These are phyloP conservation scores for Etheostoma nigrum DNA, from an alignment of 2,797 vertebrate genomes.

Conservation along the genomic window DNA sequence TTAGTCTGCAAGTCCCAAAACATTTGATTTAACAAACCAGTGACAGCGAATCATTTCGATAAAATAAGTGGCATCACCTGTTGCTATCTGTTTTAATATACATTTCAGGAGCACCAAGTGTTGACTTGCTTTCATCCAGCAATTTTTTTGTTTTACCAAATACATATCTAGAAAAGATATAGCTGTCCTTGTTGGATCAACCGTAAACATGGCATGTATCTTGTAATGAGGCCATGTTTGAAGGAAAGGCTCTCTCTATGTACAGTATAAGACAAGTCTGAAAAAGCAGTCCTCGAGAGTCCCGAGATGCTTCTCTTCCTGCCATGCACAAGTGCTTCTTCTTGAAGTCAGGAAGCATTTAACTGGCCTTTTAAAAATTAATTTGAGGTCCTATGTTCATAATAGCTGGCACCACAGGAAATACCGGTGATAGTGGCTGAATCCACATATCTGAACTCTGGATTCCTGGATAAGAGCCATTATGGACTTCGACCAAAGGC, in stretches of 20 bases:
- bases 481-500: slow-evolving; percentile 19
- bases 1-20: slow-evolving; percentile 10
- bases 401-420: slow-evolving; percentile 12
- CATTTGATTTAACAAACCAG: slow-evolving; percentile 11
- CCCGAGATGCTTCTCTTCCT: not conserved
- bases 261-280: not conserved
- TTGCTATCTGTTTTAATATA: slow-evolving; percentile 18
- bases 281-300: not conserved
- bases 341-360: slow-evolving; percentile 15
- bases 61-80: not conserved
- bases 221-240: slow-evolving; percentile 2
- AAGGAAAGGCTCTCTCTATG: slow-evolving; percentile 8
- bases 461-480: slow-evolving; percentile 8
- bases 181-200: not conserved
- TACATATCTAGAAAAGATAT: slow-evolving; percentile 3
- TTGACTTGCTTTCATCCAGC: slow-evolving; percentile 1
- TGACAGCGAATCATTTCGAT: slow-evolving; percentile 3
- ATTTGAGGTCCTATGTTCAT: slow-evolving; percentile 3
- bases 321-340: not conserved
- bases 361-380: slow-evolving; percentile 33
- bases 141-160: not conserved
- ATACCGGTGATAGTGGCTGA: not conserved
- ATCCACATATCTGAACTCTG: slow-evolving; percentile 26
- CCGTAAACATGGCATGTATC: not conserved
- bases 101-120: slow-evolving; percentile 8